These are phyloP conservation scores for Diploptera punctata DNA, from an alignment of 2,888 invertebrate species.

Conservation along the genomic window DNA sequence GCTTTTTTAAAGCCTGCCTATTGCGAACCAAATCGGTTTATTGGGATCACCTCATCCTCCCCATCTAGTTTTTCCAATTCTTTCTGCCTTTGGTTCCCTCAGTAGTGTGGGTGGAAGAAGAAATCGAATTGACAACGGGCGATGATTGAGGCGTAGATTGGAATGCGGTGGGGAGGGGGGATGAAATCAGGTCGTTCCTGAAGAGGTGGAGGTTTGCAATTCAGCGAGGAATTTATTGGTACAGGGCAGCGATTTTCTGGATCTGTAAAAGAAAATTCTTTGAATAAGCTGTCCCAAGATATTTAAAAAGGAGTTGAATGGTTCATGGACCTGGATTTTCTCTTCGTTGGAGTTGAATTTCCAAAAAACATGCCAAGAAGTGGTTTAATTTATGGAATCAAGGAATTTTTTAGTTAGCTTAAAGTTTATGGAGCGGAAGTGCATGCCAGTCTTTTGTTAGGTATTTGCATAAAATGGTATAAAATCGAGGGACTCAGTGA, in stretches of 20 bases:
- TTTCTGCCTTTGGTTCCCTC: slow-evolving; percentile 3
- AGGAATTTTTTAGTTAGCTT: too few species aligned
- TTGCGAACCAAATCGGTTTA: slow-evolving; percentile 37
- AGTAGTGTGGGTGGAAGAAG: not conserved
- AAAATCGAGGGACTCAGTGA: too few species aligned
- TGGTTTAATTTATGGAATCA: too few species aligned
- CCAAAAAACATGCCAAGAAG: too few species aligned
- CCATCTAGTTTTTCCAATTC: slow-evolving; percentile 20
- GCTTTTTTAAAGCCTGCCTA: slow-evolving; percentile 12
- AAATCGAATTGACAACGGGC: slow-evolving; percentile 40
- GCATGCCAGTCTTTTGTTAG: too few species aligned
- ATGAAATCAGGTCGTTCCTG: not conserved
- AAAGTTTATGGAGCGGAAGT: too few species aligned
- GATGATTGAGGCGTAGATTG: slow-evolving; percentile 34
- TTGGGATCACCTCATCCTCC: slow-evolving; percentile 36
- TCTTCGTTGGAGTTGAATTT: too few species aligned
- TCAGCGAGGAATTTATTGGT: not conserved
- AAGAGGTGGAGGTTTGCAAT: not conserved
- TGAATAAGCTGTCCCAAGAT: too few species aligned
- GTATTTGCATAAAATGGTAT: too few species aligned
- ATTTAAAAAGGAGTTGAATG: too few species aligned
- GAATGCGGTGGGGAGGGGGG: not conserved
- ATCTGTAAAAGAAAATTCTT: too few species aligned
- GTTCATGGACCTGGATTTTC: too few species aligned
- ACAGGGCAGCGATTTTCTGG: not conserved